Evolutionary conservation across 2,888 invertebrate genomes (phyloP).

Genomic region (Bellardia bayeri): DNA sequence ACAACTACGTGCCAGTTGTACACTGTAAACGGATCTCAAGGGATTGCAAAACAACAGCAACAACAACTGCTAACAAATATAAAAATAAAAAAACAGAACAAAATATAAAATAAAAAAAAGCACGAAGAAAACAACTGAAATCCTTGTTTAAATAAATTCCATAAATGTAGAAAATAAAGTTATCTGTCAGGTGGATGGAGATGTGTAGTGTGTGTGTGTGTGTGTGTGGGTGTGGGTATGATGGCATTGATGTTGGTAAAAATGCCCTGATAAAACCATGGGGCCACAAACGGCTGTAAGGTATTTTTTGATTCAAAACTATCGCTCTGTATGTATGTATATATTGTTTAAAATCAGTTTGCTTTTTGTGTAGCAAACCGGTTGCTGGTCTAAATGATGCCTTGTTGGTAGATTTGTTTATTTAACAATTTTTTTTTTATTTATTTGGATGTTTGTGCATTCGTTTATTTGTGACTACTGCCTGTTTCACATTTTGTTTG

Average conservation of each 20-base stretch:
- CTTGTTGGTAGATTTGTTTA: slow-evolving; percentile 46
- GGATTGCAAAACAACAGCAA: slow-evolving; percentile 51
- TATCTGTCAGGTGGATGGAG: slow-evolving; percentile 45
- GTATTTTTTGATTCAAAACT: slow-evolving; percentile 20
- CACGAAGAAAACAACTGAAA: slow-evolving; percentile 34
- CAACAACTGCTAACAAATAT: slow-evolving; percentile 25
- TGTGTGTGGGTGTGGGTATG: not conserved
- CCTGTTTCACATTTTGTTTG: slow-evolving; percentile 52
- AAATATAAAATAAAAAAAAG: slow-evolving; percentile 51
- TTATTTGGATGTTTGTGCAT: slow-evolving; percentile 48
- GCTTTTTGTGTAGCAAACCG: not conserved
- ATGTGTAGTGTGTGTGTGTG: not conserved
- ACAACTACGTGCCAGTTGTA: slow-evolving; percentile 66
- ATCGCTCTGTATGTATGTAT: slow-evolving; percentile 12
- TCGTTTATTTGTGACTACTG: slow-evolving; percentile 30
- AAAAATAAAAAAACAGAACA: slow-evolving; percentile 38
- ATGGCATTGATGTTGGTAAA: slow-evolving; percentile 30
- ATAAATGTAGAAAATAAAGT: slow-evolving; percentile 50
- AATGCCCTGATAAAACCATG: slow-evolving; percentile 16
- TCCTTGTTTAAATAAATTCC: slow-evolving; percentile 65
- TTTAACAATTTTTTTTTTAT: slow-evolving; percentile 43
- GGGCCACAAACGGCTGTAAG: slow-evolving; percentile 5
- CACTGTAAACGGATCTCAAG: slow-evolving; percentile 59
- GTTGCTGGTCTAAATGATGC: not conserved
- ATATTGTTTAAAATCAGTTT: not conserved